Conservation (phyloP, 1,140 invertebrate genomes). For the Oppia nitens region DNA sequence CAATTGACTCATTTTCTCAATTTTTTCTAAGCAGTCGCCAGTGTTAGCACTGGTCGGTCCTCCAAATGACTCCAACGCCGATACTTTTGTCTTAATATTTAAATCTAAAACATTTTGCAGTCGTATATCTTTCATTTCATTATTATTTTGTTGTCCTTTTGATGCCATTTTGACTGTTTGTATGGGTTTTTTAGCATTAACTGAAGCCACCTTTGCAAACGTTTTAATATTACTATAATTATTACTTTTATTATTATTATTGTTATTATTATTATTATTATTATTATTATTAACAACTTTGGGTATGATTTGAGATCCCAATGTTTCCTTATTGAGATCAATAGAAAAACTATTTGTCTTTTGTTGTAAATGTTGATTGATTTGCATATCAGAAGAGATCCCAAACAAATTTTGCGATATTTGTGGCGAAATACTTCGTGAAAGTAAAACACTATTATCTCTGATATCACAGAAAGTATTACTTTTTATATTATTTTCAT, state of each 20-base stretch:
- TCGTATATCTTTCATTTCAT: not conserved
- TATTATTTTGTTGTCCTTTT: not conserved
- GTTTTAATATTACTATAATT: not conserved
- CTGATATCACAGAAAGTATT: not conserved
- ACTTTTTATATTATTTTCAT: too few relatives aligned
- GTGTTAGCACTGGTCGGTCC: too few relatives aligned
- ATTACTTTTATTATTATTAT: not conserved
- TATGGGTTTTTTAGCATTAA: not conserved
- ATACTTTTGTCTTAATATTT: not conserved
- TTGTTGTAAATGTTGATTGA: not conserved
- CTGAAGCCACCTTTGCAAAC: not conserved
- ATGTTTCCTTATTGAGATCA: not conserved
- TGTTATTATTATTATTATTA: not conserved
- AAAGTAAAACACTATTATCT: not conserved
- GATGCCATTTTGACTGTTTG: not conserved
- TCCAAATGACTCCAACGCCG: not conserved
- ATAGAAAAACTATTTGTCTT: not conserved
- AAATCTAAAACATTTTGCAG: not conserved
- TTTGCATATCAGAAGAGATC: too few relatives aligned
- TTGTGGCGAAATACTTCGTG: not conserved
- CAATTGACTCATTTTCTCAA: not conserved
- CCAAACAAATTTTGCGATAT: not conserved
- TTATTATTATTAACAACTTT: not conserved
- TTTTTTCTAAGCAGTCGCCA: not conserved
- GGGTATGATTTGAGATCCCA: not conserved